Base-by-base conservation (phyloP, 2,888 invertebrate species). In the Campopleginae sp. region DNA sequence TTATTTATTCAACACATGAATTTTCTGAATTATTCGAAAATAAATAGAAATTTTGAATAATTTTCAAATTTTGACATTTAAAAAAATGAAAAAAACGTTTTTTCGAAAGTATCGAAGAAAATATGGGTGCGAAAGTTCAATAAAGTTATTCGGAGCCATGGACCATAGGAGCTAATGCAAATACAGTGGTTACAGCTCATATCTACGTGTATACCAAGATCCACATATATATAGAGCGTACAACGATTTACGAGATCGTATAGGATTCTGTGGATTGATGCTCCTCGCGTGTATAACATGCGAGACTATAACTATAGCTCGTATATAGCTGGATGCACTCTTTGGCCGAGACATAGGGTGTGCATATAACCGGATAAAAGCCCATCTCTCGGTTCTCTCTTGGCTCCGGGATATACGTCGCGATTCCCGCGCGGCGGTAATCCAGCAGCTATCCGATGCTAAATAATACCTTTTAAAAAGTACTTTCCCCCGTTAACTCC, bases 391-490 rank as follows among this genome's bases (percentile, higher is more conserved):
- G 23, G 33, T 46, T 46, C 78, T 65, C 48, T 48, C 83, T 68
- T 68, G 51, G 77, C 82, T 77, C 38, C 72, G 74, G 38, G 65
- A 63, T 58, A 72, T 80, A 80, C 70, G 12, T 33, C 72, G 61
- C 68, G 66, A 68, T 48, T 72, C 72, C 61, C 72, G 58, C 72
- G 71, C 61, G 68, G 58, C 72, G 71, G 66, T 76, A 84, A 80
- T 84, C 77, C 84, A 61, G 80, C 80, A 74, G 80, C 80, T 66
- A 70, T 82, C 33, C 72, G 72, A 66, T 19, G 72, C 84, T 68
- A 72, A 81, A 85, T 85, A 85, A 85, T 78, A 81, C 74, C 81
- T 81, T 81, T 85, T 78, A 78, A 85, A 81, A 81, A 54, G 78
- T 85, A 81, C 81, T 85, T 85, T 85, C 81, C 70, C 58, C 54